Evolutionary conservation across 2,797 vertebrate species (phyloP).

Genomic region (Danio aesculapii): DNA sequence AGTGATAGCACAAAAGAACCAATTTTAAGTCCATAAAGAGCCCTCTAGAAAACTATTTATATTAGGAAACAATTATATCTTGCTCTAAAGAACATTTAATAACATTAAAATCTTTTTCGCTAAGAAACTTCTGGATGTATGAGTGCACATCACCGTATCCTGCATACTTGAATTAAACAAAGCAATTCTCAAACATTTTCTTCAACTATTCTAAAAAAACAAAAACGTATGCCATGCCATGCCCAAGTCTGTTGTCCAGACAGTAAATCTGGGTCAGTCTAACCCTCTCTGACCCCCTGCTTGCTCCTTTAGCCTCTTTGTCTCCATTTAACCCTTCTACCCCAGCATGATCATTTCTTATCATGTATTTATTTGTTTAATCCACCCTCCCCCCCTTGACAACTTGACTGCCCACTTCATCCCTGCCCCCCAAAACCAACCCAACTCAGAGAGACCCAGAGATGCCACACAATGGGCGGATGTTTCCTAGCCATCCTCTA

Average conservation of each 20-base stretch:
- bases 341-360: slow-evolving; percentile 83
- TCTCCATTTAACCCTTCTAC: slow-evolving; percentile 74
- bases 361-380: slow-evolving; percentile 88
- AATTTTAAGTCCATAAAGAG: too few relatives aligned
- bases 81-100: too few relatives aligned
- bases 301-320: slow-evolving; percentile 79
- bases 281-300: slow-evolving; percentile 66
- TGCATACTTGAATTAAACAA: slow-evolving; percentile 44
- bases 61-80: too few relatives aligned
- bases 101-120: too few relatives aligned
- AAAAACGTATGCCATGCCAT: slow-evolving; percentile 33
- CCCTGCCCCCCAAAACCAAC: slow-evolving; percentile 17
- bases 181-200: background rate
- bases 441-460: slow-evolving; percentile 45
- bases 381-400: slow-evolving; percentile 77
- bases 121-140: too few relatives aligned
- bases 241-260: slow-evolving; percentile 66
- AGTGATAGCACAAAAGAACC: too few relatives aligned
- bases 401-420: slow-evolving; percentile 72
- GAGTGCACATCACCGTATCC: too few relatives aligned
- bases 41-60: too few relatives aligned
- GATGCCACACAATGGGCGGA: slow-evolving; percentile 73
- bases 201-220: background rate
- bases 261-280: slow-evolving; percentile 77
- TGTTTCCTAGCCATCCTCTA: slow-evolving; percentile 71